These are phyloP conservation scores for Arctocebus calabarensis DNA, from an alignment of 2,797 vertebrate species.

Conservation along the genomic window DNA sequence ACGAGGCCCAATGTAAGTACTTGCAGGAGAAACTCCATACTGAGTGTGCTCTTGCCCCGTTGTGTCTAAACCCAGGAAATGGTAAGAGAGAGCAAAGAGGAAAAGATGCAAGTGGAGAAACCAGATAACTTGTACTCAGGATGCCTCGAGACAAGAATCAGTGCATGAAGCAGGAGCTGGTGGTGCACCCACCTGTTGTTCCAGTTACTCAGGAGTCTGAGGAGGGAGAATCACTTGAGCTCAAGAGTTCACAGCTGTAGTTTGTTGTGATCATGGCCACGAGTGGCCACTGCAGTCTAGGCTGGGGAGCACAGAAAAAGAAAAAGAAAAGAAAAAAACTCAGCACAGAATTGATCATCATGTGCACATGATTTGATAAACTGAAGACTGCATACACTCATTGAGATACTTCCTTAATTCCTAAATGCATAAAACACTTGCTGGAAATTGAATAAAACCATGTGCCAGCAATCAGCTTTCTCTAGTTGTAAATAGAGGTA, in stretches of 20 bases:
- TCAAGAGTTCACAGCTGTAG: neutral
- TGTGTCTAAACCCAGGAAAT: conserved; percentile 51
- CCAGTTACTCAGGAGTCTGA: neutral
- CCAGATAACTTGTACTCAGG: no score
- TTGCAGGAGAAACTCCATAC: neutral
- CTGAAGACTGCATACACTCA: neutral
- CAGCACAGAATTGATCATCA: neutral
- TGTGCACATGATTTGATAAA: neutral
- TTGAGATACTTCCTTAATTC: neutral
- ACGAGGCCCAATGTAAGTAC: neutral
- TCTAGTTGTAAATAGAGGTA: neutral
- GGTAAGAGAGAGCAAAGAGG: neutral
- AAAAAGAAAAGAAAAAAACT: neutral
- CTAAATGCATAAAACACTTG: neutral
- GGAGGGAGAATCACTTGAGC: neutral
- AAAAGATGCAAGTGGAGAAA: neutral
- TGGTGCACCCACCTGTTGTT: neutral
- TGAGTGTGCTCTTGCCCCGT: conserved; percentile 44
- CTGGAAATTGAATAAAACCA: conserved; percentile 3
- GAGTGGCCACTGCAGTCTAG: neutral
- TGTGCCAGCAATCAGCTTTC: neutral
- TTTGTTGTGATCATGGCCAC: neutral
- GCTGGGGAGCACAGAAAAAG: neutral
- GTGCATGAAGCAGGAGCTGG: neutral
- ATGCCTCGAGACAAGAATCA: neutral